These are phyloP conservation scores for Augochlora pura DNA, from an alignment of 1,140 invertebrate species.

Conservation along the genomic window DNA sequence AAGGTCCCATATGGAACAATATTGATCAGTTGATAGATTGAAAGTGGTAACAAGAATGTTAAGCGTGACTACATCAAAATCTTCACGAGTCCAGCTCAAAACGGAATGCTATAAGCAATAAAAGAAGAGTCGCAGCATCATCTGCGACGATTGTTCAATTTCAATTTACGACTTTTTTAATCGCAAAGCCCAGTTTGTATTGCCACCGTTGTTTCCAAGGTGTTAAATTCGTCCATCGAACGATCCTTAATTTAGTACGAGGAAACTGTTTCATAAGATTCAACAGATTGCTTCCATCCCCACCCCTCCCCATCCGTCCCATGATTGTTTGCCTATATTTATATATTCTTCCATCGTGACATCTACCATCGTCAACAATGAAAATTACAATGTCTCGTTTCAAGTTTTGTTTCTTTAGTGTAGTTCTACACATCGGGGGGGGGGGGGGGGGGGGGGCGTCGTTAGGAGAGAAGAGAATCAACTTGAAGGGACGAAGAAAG, in stretches of 20 bases:
- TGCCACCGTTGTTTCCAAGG: background rate
- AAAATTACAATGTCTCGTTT: background rate
- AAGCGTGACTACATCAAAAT: too few relatives aligned
- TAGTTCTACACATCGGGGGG: background rate
- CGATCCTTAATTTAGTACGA: conserved; percentile 10
- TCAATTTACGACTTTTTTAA: too few relatives aligned
- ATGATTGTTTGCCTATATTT: conserved; percentile 13
- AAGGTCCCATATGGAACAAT: too few relatives aligned
- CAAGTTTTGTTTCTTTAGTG: background rate
- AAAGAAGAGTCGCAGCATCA: too few relatives aligned
- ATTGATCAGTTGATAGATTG: too few relatives aligned
- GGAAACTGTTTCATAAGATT: conserved; percentile 21
- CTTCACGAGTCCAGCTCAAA: too few relatives aligned
- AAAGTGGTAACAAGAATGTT: too few relatives aligned
- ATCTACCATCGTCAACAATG: background rate
- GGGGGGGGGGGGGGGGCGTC: too few relatives aligned
- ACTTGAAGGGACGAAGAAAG: background rate
- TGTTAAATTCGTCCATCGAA: conserved; percentile 15
- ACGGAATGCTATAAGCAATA: too few relatives aligned
- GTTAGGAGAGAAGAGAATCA: background rate
- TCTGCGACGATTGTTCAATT: too few relatives aligned
- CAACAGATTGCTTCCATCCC: conserved; percentile 34
- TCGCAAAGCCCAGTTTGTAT: too few relatives aligned
- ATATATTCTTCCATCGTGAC: conserved; percentile 12
- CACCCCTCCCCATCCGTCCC: background rate